Conservation (phyloP, 1,140 invertebrate species). For the Meteorus sp. region DNA sequence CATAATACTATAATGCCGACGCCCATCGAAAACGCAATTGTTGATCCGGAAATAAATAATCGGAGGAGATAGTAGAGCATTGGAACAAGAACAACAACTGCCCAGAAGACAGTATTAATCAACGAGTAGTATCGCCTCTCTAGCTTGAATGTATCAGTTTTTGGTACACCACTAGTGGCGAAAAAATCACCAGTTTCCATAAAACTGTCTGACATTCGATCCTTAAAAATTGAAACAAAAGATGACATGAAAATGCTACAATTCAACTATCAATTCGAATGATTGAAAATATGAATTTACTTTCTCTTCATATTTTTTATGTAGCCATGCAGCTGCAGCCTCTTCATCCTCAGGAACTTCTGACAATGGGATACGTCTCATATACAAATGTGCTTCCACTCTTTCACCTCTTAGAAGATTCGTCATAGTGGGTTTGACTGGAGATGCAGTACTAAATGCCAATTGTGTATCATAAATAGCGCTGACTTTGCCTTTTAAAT, state of each 20-base stretch:
- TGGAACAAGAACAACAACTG: conserved; percentile 67
- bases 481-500: conserved; percentile 73
- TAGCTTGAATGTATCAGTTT: conserved; percentile 62
- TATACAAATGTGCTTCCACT: conserved; percentile 76
- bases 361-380: conserved; percentile 80
- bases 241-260: not conserved
- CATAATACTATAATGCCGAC: conserved; percentile 69
- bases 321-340: conserved; percentile 78
- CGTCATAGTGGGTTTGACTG: conserved; percentile 74
- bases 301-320: conserved; percentile 79
- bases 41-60: conserved; percentile 72
- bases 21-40: conserved; percentile 71
- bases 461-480: conserved; percentile 87
- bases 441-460: conserved; percentile 71
- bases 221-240: conserved; percentile 54
- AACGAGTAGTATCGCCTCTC: conserved; percentile 68
- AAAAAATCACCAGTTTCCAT: conserved; percentile 82
- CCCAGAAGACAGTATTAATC: conserved; percentile 74
- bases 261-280: conserved; percentile 1
- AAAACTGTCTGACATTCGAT: conserved; percentile 80
- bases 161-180: conserved; percentile 69
- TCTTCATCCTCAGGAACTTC: conserved; percentile 80
- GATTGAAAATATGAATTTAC: conserved; percentile 52
- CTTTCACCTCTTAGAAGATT: conserved; percentile 79
- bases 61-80: conserved; percentile 72